Conservation (phyloP, 1,140 invertebrate genomes). For the Melipona quadrifasciata region DNA sequence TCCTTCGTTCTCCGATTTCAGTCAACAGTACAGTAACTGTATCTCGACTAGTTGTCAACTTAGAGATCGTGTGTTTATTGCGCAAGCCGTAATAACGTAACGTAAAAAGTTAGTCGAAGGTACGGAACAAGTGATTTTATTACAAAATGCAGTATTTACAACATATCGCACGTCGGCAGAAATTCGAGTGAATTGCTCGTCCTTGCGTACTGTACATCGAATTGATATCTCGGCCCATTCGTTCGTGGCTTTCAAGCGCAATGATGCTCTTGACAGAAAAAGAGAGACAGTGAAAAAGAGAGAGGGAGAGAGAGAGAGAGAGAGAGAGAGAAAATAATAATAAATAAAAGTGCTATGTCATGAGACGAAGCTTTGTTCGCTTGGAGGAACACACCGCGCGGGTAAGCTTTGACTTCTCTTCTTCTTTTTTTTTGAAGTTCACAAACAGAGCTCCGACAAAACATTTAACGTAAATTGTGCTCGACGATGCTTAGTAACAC, state of each 20-base stretch:
- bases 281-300: neutral
- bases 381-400: neutral
- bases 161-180: slow-evolving; percentile 34
- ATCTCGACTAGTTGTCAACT: neutral
- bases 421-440: neutral
- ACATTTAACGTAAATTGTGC: slow-evolving; percentile 25
- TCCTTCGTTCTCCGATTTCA: neutral
- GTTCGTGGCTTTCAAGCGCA: slow-evolving; percentile 14
- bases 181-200: slow-evolving; percentile 3
- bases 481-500: slow-evolving; percentile 44
- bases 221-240: neutral
- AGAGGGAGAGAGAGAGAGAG: neutral
- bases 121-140: slow-evolving; percentile 49
- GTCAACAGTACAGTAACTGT: neutral
- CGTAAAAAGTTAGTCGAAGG: slow-evolving; percentile 47
- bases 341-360: slow-evolving; percentile 29
- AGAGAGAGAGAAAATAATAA: neutral
- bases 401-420: neutral
- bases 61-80: slow-evolving; percentile 3
- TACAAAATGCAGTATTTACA: slow-evolving; percentile 52
- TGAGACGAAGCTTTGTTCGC: slow-evolving; percentile 27
- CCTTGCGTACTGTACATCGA: neutral
- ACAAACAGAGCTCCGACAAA: slow-evolving; percentile 1
- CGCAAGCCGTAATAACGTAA: slow-evolving; percentile 49
- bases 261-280: slow-evolving; percentile 1